Percentiles rank a stretch among this genome's conserved stretches.
Evolutionary conservation across 2,888 invertebrate species (phyloP).

Genomic region (Orgyia antiqua): DNA sequence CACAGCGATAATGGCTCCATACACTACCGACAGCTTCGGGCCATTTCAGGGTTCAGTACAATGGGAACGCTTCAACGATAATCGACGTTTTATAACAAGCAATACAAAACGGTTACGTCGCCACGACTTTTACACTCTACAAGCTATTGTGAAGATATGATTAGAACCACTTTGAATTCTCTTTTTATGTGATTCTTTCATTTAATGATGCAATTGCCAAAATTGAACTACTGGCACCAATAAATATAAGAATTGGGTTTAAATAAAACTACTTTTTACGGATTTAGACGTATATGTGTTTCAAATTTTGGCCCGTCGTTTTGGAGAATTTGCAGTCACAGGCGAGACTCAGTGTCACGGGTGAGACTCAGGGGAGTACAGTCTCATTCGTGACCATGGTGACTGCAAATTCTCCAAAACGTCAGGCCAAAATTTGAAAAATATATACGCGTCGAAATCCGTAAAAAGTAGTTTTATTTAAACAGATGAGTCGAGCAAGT

Average conservation of each 20-base stretch:
- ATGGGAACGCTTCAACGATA: slow-evolving; percentile 51
- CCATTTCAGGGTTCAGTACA: slow-evolving; percentile 57
- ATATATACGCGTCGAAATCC: too few relatives aligned
- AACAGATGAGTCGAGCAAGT: too few relatives aligned
- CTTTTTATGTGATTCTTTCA: slow-evolving; percentile 31
- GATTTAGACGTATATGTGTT: slow-evolving; percentile 7
- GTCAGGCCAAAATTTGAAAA: too few relatives aligned
- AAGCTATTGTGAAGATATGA: slow-evolving; percentile 48
- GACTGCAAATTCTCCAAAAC: too few relatives aligned
- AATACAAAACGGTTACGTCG: slow-evolving; percentile 44
- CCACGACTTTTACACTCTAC: slow-evolving; percentile 40
- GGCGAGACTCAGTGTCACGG: too few relatives aligned
- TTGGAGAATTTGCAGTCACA: too few relatives aligned
- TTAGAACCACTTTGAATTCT: slow-evolving; percentile 49
- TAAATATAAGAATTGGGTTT: slow-evolving; percentile 17
- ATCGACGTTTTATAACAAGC: slow-evolving; percentile 60
- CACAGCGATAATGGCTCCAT: slow-evolving; percentile 56
- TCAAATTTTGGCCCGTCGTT: neutral
- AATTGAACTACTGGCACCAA: too few relatives aligned
- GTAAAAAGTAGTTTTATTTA: too few relatives aligned
- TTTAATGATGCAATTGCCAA: slow-evolving; percentile 28
- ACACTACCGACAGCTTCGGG: slow-evolving; percentile 46
- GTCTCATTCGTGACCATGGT: too few relatives aligned
- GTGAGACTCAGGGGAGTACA: too few relatives aligned
- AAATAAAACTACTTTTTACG: slow-evolving; percentile 15